phyloP scores from a whole-genome alignment of 2,113 vertebrate species.

The Sebastes schlegelii region DNA sequence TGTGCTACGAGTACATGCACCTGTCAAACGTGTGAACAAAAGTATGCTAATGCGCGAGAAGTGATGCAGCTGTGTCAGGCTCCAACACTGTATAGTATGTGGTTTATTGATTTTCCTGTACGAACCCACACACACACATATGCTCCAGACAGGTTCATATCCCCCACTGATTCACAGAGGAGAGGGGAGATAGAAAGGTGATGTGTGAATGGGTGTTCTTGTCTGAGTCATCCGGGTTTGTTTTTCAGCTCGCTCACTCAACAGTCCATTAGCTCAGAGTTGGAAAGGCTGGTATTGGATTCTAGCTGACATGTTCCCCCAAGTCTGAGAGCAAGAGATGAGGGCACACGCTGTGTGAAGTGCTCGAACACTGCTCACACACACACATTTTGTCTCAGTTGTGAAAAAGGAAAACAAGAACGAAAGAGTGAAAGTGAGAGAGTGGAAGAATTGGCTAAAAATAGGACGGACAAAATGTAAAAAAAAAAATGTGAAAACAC shows the following conservation, averaged over 20 bases:
- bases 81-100: slow-evolving; percentile 39
- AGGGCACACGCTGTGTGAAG: slow-evolving; percentile 71
- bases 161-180: slow-evolving; percentile 45
- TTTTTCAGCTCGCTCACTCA: slow-evolving; percentile 79
- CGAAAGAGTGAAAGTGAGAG: slow-evolving; percentile 12
- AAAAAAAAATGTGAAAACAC: slow-evolving; percentile 24
- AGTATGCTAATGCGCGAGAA: slow-evolving; percentile 17
- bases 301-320: slow-evolving; percentile 77
- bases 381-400: slow-evolving; percentile 20
- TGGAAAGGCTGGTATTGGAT: slow-evolving; percentile 76
- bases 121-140: slow-evolving; percentile 27
- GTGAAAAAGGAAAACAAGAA: slow-evolving; percentile 34
- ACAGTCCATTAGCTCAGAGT: slow-evolving; percentile 82
- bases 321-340: slow-evolving; percentile 76
- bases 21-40: slow-evolving; percentile 23
- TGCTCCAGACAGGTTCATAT: slow-evolving; percentile 41
- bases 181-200: slow-evolving; percentile 31
- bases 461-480: slow-evolving; percentile 8
- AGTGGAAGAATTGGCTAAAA: slow-evolving; percentile 29
- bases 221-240: slow-evolving; percentile 75
- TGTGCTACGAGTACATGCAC: background rate
- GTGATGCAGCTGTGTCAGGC: slow-evolving; percentile 53
- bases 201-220: slow-evolving; percentile 77
- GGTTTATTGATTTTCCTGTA: slow-evolving; percentile 70
- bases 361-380: slow-evolving; percentile 65